These are phyloP conservation scores for Caenorhabditis doughertyi DNA, from an alignment of 2,888 invertebrate species.

Conservation along the genomic window DNA sequence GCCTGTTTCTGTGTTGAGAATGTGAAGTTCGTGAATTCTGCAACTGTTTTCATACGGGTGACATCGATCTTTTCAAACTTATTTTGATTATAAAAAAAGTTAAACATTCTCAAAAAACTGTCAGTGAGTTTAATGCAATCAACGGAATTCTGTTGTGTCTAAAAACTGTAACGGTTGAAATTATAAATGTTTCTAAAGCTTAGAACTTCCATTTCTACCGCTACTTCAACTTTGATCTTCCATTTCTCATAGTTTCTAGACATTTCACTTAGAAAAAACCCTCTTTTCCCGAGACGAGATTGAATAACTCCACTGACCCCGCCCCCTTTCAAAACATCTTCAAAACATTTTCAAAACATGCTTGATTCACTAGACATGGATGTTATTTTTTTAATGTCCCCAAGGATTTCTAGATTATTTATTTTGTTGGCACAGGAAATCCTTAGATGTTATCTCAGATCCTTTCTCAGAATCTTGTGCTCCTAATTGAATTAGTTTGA, in stretches of 20 bases:
- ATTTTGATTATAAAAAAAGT: no score
- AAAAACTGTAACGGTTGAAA: no score
- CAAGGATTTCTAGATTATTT: constrained; percentile 47
- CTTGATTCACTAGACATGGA: constrained; percentile 21
- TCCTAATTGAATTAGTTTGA: constrained; percentile 35
- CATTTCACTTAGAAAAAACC: not conserved
- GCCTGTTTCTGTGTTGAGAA: no score
- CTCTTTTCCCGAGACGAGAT: not conserved
- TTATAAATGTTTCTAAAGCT: no score
- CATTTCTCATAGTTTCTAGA: not conserved
- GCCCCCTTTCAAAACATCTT: constrained; percentile 26
- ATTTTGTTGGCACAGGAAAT: constrained; percentile 26
- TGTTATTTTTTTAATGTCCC: constrained; percentile 43
- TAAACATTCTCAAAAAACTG: no score
- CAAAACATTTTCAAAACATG: constrained; percentile 33
- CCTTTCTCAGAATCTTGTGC: not conserved
- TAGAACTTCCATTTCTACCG: no score
- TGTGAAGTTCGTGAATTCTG: no score
- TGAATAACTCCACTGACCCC: constrained; percentile 45
- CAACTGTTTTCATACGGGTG: no score
- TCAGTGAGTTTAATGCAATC: no score
- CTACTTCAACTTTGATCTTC: not conserved
- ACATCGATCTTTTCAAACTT: no score
- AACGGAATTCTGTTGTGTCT: no score
- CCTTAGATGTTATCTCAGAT: constrained; percentile 1